Evolutionary conservation across 2,797 vertebrate species (phyloP), one percentile per base, ranked within the genome.

Genomic region (Carcharodon carcharias): DNA sequence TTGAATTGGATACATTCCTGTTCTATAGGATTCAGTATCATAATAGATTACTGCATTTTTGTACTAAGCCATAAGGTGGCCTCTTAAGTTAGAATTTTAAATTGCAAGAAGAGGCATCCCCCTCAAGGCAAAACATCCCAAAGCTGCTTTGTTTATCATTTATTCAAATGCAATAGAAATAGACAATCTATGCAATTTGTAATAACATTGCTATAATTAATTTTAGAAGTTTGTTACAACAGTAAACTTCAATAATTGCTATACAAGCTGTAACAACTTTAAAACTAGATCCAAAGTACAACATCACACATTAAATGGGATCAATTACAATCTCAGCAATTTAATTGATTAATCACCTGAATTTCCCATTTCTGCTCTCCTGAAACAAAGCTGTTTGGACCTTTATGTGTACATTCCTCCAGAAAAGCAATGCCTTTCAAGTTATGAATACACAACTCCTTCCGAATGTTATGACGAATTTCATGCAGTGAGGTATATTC

Each of bases 401-500:
- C 98, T 98, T 98, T 99, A 96, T 98, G 99, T 97, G 98, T 97
- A 97, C 99, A 99, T 35, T 98, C 97, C 0, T 98, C 98, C 97
- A 99, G 98, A 97, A 98, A 98, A 96, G 98, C 98, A 0, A 97
- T 95, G 92, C 98, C 98, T 96, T 97, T 98, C 0, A 97, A 96
- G 96, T 98, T 98, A 16, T 98, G 98, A 97, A 99, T 97, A 97
- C 99, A 99, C 91, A 99, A 98, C 97, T 99, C 99, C 98, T 99
- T 99, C 98, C 99, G 99, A 96, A 99, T 98, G 97, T 99, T 99
- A 98, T 99, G 99, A 96, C 99, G 98, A 96, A 99, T 98, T 98
- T 99, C 99, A 0, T 97, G 98, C 96, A 97, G 98, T 87, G 98
- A 98, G 96, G 99, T 99, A 97, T 98, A 99, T 97, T 99, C 99